These are phyloP conservation scores for Eulemur rufifrons DNA, from an alignment of 2,113 vertebrate species.

Conservation along the genomic window DNA sequence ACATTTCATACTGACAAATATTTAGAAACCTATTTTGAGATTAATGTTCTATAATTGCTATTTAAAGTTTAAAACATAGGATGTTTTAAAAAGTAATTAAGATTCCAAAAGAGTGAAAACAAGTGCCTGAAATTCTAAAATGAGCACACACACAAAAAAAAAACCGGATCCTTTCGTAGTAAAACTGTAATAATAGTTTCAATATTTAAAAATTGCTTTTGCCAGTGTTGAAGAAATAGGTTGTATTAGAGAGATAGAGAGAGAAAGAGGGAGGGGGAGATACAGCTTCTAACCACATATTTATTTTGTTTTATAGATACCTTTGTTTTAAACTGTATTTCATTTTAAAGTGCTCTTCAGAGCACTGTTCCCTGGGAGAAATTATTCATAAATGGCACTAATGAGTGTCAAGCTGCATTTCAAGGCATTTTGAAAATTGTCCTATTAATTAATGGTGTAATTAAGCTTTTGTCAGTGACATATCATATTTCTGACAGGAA, in stretches of 20 bases:
- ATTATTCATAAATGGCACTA: slow-evolving; percentile 92
- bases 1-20: slow-evolving; percentile 29
- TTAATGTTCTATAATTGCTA: slow-evolving; percentile 34
- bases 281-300: slow-evolving; percentile 58
- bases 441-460: slow-evolving; percentile 99
- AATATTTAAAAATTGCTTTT: slow-evolving; percentile 52
- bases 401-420: slow-evolving; percentile 92
- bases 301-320: slow-evolving; percentile 74
- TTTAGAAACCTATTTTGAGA: slow-evolving; percentile 32
- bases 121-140: slow-evolving; percentile 5
- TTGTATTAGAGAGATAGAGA: not conserved
- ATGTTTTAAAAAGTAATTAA: slow-evolving; percentile 40
- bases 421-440: slow-evolving; percentile 92
- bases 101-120: not conserved
- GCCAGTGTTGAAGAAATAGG: not conserved
- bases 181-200: slow-evolving; percentile 55
- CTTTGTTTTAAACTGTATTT: slow-evolving; percentile 74
- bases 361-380: slow-evolving; percentile 83
- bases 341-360: slow-evolving; percentile 81
- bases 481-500: slow-evolving; percentile 96
- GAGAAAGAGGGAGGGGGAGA: not conserved
- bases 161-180: not conserved
- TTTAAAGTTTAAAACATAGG: slow-evolving; percentile 39
- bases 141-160: slow-evolving; percentile 26
- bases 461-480: slow-evolving; percentile 99